phyloP scores from a whole-genome alignment of 2,888 invertebrate genomes.

The Spicauda simplicius region DNA sequence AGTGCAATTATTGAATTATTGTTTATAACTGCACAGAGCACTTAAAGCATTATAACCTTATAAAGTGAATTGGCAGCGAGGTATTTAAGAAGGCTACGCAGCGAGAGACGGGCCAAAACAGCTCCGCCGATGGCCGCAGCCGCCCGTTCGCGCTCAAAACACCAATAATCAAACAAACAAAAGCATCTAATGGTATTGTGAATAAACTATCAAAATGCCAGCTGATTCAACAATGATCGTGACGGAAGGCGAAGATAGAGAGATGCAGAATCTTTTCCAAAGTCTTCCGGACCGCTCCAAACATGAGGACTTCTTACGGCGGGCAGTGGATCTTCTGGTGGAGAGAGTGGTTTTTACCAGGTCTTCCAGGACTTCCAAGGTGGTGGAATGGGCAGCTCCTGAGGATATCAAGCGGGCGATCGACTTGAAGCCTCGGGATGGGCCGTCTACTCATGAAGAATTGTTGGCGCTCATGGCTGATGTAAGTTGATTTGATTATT shows the following conservation, averaged over 20 bases:
- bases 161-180: constrained; percentile 48
- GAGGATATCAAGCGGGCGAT: constrained; percentile 87
- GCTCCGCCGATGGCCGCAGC: constrained; percentile 63
- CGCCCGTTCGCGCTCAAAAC: constrained; percentile 57
- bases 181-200: constrained; percentile 47
- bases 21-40: constrained; percentile 29
- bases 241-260: constrained; percentile 60
- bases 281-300: constrained; percentile 86
- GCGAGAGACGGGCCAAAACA: constrained; percentile 67
- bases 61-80: constrained; percentile 68
- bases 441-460: constrained; percentile 87
- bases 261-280: constrained; percentile 73
- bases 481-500: constrained; percentile 76
- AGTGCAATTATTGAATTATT: constrained; percentile 37
- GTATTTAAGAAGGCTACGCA: constrained; percentile 77
- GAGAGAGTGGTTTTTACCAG: constrained; percentile 91
- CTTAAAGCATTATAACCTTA: constrained; percentile 65
- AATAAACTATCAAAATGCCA: constrained; percentile 63
- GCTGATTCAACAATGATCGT: constrained; percentile 77
- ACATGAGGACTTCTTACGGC: constrained; percentile 90
- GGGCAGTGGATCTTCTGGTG: constrained; percentile 89
- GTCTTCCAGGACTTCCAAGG: constrained; percentile 88
- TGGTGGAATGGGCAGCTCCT: constrained; percentile 93
- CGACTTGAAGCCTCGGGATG: constrained; percentile 86
- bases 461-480: constrained; percentile 88